phyloP scores from a whole-genome alignment of 2,113 vertebrate genomes.

The Alligator sinensis region DNA sequence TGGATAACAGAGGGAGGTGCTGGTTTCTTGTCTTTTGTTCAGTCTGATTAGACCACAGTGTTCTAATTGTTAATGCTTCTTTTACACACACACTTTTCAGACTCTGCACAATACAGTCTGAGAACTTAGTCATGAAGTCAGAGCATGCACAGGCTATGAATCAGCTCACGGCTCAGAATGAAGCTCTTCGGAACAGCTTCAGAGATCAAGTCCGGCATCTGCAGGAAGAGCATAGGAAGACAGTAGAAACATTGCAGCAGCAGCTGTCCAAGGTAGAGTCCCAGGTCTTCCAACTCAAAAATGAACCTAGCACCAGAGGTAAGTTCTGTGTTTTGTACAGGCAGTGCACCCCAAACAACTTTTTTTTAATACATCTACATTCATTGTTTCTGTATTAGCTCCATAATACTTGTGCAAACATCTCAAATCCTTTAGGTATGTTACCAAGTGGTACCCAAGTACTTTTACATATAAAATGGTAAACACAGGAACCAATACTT shows the following conservation, averaged over 20 bases:
- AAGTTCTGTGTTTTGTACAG: constrained; percentile 47
- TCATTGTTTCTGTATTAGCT: background rate
- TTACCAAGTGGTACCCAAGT: background rate
- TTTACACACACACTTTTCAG: constrained; percentile 58
- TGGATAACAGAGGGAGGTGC: background rate
- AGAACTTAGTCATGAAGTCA: constrained; percentile 86
- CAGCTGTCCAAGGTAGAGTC: constrained; percentile 90
- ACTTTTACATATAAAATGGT: background rate
- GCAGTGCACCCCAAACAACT: background rate
- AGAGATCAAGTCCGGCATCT: constrained; percentile 91
- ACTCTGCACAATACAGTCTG: constrained; percentile 88
- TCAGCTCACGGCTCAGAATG: constrained; percentile 87
- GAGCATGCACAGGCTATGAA: constrained; percentile 86
- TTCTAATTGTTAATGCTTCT: background rate
- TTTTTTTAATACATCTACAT: background rate
- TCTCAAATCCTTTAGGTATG: background rate
- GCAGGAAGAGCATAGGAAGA: constrained; percentile 93
- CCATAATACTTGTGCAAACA: background rate
- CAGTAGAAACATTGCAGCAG: constrained; percentile 91
- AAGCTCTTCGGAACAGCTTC: constrained; percentile 86
- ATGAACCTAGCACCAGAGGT: constrained; percentile 84
- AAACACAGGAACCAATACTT: background rate
- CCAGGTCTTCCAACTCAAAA: constrained; percentile 92
- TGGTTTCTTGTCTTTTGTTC: background rate
- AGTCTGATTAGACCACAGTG: too few relatives aligned